Evolutionary conservation across 2,113 vertebrate species (phyloP).

Genomic region (Psilopsiagon aymara): DNA sequence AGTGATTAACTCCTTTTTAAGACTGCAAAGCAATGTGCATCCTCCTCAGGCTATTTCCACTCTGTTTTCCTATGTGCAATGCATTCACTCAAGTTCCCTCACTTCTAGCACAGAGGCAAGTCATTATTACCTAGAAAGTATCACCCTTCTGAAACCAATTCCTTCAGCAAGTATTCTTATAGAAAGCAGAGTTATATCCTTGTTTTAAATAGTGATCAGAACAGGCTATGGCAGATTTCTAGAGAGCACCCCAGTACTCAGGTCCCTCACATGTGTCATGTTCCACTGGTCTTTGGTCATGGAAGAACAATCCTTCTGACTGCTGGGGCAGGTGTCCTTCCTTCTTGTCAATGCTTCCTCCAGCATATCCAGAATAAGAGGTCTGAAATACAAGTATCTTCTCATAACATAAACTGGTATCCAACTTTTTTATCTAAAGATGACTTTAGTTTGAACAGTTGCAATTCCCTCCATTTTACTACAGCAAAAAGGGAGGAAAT

Average conservation of each 20-base stretch:
- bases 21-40: not conserved
- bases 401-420: not conserved
- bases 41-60: not conserved
- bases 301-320: not conserved
- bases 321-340: not conserved
- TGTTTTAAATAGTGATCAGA: not conserved
- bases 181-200: not conserved
- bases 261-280: not conserved
- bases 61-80: not conserved
- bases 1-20: constrained; percentile 23
- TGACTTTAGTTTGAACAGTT: not conserved
- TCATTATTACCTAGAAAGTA: not conserved
- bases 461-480: not conserved
- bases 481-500: not conserved
- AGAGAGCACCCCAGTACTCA: not conserved
- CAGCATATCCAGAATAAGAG: not conserved
- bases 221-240: not conserved
- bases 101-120: not conserved
- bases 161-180: not conserved
- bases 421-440: not conserved
- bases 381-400: not conserved
- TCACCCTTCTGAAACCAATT: not conserved
- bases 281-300: not conserved
- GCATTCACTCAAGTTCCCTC: not conserved
- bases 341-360: not conserved